phyloP scores from a whole-genome alignment of 2,888 invertebrate species.

The Biston stratarius region DNA sequence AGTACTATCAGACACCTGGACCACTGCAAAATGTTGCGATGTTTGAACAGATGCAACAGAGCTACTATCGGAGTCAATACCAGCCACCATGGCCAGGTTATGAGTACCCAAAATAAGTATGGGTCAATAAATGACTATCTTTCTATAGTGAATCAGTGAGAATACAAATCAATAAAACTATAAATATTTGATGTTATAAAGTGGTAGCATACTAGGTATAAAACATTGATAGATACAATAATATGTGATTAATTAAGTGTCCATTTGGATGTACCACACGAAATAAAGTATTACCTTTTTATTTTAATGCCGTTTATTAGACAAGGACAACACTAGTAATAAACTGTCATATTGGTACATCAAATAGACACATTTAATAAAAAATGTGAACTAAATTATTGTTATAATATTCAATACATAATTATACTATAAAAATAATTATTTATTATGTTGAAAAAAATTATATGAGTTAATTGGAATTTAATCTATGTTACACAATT shows the following conservation, averaged over 20 bases:
- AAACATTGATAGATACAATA: neutral
- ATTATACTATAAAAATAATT: neutral
- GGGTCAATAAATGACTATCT: slow-evolving; percentile 33
- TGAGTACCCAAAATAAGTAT: slow-evolving; percentile 65
- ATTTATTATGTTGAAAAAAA: neutral
- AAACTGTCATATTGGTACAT: neutral
- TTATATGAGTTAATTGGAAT: neutral
- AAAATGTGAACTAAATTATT: neutral
- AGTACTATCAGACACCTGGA: slow-evolving; percentile 51
- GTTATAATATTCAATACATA: slow-evolving; percentile 3
- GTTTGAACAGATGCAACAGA: slow-evolving; percentile 62
- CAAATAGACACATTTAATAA: neutral
- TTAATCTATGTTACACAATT: neutral
- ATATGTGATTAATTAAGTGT: neutral
- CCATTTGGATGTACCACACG: neutral
- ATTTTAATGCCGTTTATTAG: neutral
- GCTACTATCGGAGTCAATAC: slow-evolving; percentile 72
- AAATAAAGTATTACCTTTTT: neutral
- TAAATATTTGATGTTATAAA: slow-evolving; percentile 5
- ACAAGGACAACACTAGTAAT: neutral
- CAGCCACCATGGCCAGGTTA: slow-evolving; percentile 70
- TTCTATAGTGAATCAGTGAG: slow-evolving; percentile 22
- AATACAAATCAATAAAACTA: slow-evolving; percentile 8
- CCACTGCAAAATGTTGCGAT: slow-evolving; percentile 44
- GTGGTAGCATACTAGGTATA: slow-evolving; percentile 1